Evolutionary conservation across 2,113 vertebrate genomes (phyloP).

Genomic region (Noturus placidus): DNA sequence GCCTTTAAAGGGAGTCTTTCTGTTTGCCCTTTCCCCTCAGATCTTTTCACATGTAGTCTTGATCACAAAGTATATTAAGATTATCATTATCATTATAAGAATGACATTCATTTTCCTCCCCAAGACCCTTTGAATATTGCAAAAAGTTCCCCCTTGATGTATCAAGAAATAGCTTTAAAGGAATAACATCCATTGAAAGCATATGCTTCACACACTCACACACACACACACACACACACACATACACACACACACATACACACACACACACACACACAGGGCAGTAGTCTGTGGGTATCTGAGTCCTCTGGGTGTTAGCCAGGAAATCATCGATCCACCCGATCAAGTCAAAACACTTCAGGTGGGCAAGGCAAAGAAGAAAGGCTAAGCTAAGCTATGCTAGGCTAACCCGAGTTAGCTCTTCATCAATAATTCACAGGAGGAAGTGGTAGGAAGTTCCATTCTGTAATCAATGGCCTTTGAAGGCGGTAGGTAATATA

Average conservation of each 20-base stretch:
- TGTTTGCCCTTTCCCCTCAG: not conserved
- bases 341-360: not conserved
- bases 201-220: not conserved
- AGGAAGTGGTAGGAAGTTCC: slow-evolving; percentile 27
- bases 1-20: not conserved
- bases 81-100: not conserved
- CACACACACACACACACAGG: not conserved
- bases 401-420: not conserved
- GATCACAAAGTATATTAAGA: not conserved
- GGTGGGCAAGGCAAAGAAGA: slow-evolving; percentile 2
- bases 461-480: slow-evolving; percentile 31
- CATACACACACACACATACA: not conserved
- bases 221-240: not conserved
- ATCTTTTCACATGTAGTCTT: not conserved
- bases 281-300: not conserved
- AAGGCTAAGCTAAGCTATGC: slow-evolving; percentile 7
- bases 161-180: not conserved
- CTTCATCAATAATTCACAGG: slow-evolving; percentile 34
- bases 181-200: not conserved
- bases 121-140: not conserved
- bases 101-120: not conserved
- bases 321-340: not conserved
- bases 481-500: slow-evolving; percentile 21
- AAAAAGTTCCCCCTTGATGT: not conserved
- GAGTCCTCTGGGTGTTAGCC: slow-evolving; percentile 23